Evolutionary conservation across 1,140 invertebrate species (phyloP).

Genomic region (Parasteatoda tepidariorum): DNA sequence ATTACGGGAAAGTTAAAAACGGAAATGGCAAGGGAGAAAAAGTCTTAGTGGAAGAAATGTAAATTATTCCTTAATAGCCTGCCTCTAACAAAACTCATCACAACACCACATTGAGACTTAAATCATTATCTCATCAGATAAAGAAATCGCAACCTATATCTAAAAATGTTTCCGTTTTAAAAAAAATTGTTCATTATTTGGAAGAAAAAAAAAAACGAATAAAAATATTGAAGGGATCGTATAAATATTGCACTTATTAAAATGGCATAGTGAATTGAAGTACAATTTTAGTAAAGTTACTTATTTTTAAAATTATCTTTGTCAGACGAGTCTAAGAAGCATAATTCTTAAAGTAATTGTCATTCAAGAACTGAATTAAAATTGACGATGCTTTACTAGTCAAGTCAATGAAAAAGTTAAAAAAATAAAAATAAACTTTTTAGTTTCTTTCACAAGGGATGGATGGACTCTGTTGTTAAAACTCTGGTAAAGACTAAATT

Average conservation of each 20-base stretch:
- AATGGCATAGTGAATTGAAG: too few species aligned
- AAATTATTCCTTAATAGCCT: slow-evolving; percentile 59
- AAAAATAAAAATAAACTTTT: too few species aligned
- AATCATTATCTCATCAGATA: slow-evolving; percentile 57
- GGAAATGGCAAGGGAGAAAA: neutral
- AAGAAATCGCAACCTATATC: slow-evolving; percentile 49
- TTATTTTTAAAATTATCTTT: too few species aligned
- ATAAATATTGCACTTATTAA: neutral
- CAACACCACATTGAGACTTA: slow-evolving; percentile 26
- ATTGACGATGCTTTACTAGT: too few species aligned
- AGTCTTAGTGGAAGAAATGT: slow-evolving; percentile 43
- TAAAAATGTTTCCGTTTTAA: slow-evolving; percentile 19
- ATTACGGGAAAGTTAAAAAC: slow-evolving; percentile 25
- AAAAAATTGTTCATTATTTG: neutral
- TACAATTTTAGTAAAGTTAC: too few species aligned
- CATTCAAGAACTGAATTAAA: too few species aligned
- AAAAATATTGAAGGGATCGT: neutral
- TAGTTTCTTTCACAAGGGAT: too few species aligned
- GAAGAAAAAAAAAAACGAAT: neutral
- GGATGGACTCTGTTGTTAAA: too few species aligned
- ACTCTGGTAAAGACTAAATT: too few species aligned
- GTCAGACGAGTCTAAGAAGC: too few species aligned
- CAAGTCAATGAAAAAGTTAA: too few species aligned
- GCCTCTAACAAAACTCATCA: slow-evolving; percentile 52
- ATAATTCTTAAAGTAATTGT: too few species aligned